Conservation (phyloP, 2,113 vertebrate species). For the Semicossyphus pulcher region DNA sequence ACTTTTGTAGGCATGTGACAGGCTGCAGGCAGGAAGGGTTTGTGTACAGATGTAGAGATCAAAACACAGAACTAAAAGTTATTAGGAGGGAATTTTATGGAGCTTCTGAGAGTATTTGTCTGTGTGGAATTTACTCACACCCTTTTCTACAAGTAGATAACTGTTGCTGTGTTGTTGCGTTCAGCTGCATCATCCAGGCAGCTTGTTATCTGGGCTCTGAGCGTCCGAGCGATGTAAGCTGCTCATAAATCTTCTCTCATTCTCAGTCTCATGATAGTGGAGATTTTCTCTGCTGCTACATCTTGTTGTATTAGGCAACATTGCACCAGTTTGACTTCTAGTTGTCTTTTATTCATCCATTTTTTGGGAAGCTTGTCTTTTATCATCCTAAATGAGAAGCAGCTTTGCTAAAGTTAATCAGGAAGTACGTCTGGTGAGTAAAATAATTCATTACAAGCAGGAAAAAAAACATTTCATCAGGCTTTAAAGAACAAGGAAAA, state of each 20-base stretch:
- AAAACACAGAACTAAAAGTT: not conserved
- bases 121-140: slow-evolving; percentile 34
- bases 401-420: not conserved
- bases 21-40: not conserved
- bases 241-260: slow-evolving; percentile 14
- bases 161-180: slow-evolving; percentile 9
- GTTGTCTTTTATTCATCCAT: not conserved
- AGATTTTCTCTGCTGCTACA: not conserved
- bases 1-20: slow-evolving; percentile 34
- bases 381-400: not conserved
- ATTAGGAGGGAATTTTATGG: not conserved
- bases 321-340: not conserved
- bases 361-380: too few species aligned
- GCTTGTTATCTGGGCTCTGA: slow-evolving; percentile 11
- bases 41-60: not conserved
- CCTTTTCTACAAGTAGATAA: slow-evolving; percentile 40
- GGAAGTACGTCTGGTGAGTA: not conserved
- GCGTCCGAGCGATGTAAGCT: not conserved
- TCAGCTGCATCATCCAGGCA: slow-evolving; percentile 31
- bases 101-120: not conserved
- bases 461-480: too few species aligned
- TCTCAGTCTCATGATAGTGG: slow-evolving; percentile 39
- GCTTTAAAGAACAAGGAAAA: too few species aligned
- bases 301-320: not conserved
- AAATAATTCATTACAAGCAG: not conserved